Conservation (phyloP, 2,888 invertebrate genomes). For the Cistogaster globosa region DNA sequence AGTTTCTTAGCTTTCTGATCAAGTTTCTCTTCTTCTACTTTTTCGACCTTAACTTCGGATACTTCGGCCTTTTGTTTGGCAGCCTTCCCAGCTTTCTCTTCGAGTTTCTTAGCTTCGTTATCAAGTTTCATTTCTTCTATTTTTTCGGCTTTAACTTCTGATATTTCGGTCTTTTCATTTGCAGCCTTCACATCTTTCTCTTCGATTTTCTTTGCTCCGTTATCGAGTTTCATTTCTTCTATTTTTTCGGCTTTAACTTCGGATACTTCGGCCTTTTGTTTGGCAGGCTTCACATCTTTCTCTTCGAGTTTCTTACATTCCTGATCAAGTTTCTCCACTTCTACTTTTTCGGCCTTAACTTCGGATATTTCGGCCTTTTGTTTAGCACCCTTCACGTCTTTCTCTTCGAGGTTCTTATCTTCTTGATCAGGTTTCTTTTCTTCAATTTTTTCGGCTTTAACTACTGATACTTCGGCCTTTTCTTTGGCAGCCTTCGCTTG, state of each 20-base stretch:
- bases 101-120: slow-evolving; percentile 27
- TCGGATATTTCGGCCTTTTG: slow-evolving; percentile 26
- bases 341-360: slow-evolving; percentile 4
- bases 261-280: slow-evolving; percentile 50
- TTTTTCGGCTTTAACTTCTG: slow-evolving; percentile 24
- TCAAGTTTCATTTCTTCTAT: slow-evolving; percentile 29
- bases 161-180: slow-evolving; percentile 21
- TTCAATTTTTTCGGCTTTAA: slow-evolving; percentile 5
- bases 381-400: slow-evolving; percentile 7
- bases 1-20: slow-evolving; percentile 14
- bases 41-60: slow-evolving; percentile 45
- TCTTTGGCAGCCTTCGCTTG: slow-evolving; percentile 3
- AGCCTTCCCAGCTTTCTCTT: slow-evolving; percentile 21
- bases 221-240: slow-evolving; percentile 14
- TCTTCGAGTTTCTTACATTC: slow-evolving; percentile 21
- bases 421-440: slow-evolving; percentile 8
- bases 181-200: slow-evolving; percentile 3
- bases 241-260: slow-evolving; percentile 28
- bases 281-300: background rate
- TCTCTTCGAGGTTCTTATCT: background rate
- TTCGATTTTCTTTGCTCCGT: background rate
- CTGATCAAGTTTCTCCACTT: slow-evolving; percentile 20
- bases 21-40: slow-evolving; percentile 41
- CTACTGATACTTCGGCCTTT: slow-evolving; percentile 18
- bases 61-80: slow-evolving; percentile 33